phyloP scores from a whole-genome alignment of 2,113 vertebrate species.

The Speoplatyrhinus poulsoni region DNA sequence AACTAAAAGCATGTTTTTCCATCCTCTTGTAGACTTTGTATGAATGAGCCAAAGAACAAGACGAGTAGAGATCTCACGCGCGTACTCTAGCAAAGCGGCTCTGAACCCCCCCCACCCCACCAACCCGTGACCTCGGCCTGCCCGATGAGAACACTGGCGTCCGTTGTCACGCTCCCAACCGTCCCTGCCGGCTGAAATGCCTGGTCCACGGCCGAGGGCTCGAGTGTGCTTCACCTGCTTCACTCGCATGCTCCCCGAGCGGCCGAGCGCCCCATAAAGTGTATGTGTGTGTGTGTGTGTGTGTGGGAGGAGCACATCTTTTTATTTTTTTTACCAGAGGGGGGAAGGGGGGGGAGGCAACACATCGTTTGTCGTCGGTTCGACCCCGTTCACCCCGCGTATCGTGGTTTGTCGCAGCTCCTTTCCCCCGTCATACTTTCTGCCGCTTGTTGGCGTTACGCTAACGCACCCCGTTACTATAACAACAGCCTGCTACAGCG shows the following conservation, averaged over 20 bases:
- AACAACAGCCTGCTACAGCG: too few species aligned
- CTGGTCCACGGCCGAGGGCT: constrained; percentile 12
- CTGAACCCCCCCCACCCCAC: constrained; percentile 20
- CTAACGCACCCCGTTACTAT: too few species aligned
- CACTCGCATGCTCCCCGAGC: constrained; percentile 15
- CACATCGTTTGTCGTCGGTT: too few species aligned
- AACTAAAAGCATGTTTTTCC: neutral
- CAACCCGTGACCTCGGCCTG: constrained; percentile 14
- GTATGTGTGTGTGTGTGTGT: neutral
- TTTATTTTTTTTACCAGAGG: too few species aligned
- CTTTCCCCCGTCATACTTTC: too few species aligned
- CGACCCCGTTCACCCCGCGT: too few species aligned
- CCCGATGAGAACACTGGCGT: constrained; percentile 40
- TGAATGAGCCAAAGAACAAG: neutral
- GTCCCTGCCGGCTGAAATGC: neutral
- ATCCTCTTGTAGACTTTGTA: neutral
- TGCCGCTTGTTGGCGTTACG: too few species aligned
- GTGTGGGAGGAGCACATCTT: neutral
- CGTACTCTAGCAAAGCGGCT: neutral
- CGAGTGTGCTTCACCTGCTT: constrained; percentile 31
- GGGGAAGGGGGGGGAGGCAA: neutral
- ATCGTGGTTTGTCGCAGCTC: too few species aligned
- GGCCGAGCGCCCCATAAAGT: constrained; percentile 2
- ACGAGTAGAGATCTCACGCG: constrained; percentile 1
- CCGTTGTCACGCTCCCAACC: constrained; percentile 4